A percentile compares a stretch with the other conserved stretches of the same genome.
phyloP scores from a whole-genome alignment of 1,140 invertebrate species.

The Spodoptera litura region DNA sequence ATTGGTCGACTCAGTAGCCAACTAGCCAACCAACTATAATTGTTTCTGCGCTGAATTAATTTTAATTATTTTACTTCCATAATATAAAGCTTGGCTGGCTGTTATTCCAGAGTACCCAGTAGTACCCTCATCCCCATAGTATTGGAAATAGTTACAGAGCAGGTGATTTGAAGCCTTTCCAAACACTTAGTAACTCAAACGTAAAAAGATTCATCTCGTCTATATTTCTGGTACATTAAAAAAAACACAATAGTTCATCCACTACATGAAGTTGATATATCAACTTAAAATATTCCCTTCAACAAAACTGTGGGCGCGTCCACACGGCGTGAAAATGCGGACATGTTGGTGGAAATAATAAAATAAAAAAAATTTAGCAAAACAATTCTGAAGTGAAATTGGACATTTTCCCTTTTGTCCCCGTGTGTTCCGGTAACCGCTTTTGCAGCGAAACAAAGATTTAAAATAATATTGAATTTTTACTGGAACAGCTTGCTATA shows the following conservation, averaged over 20 bases:
- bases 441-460: slow-evolving; percentile 43
- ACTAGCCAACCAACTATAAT: no score
- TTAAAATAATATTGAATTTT: slow-evolving; percentile 46
- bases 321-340: slow-evolving; percentile 43
- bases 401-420: slow-evolving; percentile 44
- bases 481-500: slow-evolving; percentile 37
- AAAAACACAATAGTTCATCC: slow-evolving; percentile 10
- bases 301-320: neutral
- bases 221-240: neutral
- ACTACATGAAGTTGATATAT: slow-evolving; percentile 16
- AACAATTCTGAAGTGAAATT: slow-evolving; percentile 45
- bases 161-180: no score
- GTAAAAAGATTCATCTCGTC: neutral
- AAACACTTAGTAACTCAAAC: no score
- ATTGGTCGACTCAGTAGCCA: no score
- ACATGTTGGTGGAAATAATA: slow-evolving; percentile 25
- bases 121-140: no score
- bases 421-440: slow-evolving; percentile 43
- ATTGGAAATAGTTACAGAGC: no score
- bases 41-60: no score
- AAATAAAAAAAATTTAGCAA: slow-evolving; percentile 43
- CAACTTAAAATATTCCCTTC: slow-evolving; percentile 40
- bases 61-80: no score
- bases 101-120: no score
- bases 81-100: no score